Evolutionary conservation across 2,888 invertebrate species (phyloP).

Genomic region (Cenopis cana): DNA sequence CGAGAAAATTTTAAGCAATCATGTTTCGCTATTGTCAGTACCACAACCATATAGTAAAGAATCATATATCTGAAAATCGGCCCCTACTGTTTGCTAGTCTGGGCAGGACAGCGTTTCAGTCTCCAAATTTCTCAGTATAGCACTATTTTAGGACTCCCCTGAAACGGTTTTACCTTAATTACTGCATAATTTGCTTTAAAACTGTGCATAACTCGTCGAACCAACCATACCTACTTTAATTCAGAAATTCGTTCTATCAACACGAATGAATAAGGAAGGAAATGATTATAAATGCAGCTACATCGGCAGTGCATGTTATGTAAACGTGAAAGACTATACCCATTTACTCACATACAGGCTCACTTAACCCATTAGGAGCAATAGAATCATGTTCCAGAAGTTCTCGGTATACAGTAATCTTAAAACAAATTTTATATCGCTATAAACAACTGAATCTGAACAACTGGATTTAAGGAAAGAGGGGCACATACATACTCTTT

Average conservation of each 20-base stretch:
- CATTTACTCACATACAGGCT: background rate
- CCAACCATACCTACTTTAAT: background rate
- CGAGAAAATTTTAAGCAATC: no score
- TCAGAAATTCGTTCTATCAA: slow-evolving; percentile 17
- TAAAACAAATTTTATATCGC: background rate
- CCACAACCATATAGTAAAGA: no score
- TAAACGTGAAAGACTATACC: slow-evolving; percentile 22
- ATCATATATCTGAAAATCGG: no score
- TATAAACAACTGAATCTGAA: slow-evolving; percentile 1
- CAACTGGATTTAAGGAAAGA: background rate
- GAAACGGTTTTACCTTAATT: no score
- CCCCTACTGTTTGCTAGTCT: no score
- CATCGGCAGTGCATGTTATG: slow-evolving; percentile 24
- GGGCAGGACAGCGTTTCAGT: no score
- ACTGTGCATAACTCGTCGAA: background rate
- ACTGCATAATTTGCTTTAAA: background rate
- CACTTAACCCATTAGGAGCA: background rate
- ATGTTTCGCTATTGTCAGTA: no score
- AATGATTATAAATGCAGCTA: slow-evolving; percentile 23
- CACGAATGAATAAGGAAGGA: slow-evolving; percentile 25
- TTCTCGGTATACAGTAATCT: background rate
- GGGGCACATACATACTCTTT: no score
- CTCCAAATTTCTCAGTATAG: no score
- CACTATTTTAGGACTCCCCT: no score
- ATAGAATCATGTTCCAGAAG: slow-evolving; percentile 16